Evolutionary conservation across 2,113 vertebrate genomes (phyloP).

Genomic region (Calyptomena viridis): DNA sequence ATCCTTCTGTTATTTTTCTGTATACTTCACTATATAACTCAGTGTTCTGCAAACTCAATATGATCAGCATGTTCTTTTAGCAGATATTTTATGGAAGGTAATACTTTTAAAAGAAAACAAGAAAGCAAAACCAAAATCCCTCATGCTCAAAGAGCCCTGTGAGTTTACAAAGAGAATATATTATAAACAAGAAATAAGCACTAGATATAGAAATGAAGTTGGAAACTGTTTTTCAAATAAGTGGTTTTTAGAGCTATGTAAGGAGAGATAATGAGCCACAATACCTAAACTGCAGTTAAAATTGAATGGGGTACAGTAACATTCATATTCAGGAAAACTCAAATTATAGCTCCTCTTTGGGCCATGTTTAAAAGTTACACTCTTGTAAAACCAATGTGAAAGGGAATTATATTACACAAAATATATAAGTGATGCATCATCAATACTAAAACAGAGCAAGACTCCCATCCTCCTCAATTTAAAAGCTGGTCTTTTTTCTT

Average conservation of each 20-base stretch:
- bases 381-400: background rate
- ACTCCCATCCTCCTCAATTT: background rate
- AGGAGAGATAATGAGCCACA: background rate
- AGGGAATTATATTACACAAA: background rate
- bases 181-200: slow-evolving; percentile 28
- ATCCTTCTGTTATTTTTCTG: background rate
- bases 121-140: background rate
- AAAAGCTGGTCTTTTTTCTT: background rate
- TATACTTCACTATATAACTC: background rate
- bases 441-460: background rate
- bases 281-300: slow-evolving; percentile 3
- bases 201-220: background rate
- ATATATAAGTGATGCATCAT: background rate
- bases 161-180: background rate
- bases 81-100: background rate
- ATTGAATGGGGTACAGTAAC: background rate
- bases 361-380: background rate
- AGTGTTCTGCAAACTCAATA: background rate
- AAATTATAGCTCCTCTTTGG: background rate
- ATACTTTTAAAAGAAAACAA: background rate
- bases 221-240: background rate
- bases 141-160: background rate
- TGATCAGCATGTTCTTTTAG: background rate
- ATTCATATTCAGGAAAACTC: background rate
- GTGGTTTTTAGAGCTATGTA: background rate